Percentiles rank a stretch among this genome's conserved stretches.
phyloP scores from a whole-genome alignment of 2,797 vertebrate genomes.

The Periparus ater region DNA sequence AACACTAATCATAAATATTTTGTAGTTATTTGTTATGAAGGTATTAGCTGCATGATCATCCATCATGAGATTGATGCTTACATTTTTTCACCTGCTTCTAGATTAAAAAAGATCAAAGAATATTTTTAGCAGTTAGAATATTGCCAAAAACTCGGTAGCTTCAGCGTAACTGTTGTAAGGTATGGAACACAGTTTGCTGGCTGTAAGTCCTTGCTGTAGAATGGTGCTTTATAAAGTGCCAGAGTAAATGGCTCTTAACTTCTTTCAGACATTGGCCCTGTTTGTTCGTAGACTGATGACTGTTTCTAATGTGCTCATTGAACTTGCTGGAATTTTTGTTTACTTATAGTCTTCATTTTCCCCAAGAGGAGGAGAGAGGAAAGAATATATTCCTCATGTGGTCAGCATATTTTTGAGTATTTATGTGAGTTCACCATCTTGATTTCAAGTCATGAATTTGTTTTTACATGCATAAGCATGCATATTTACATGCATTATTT shows the following conservation, averaged over 20 bases:
- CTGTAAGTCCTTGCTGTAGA: constrained; percentile 48
- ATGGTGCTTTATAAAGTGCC: constrained; percentile 61
- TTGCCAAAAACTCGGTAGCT: constrained; percentile 60
- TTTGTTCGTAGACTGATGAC: constrained; percentile 61
- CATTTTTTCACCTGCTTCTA: constrained; percentile 71
- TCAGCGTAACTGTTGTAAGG: constrained; percentile 65
- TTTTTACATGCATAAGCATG: constrained; percentile 84
- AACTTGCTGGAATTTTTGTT: constrained; percentile 76
- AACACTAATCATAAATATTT: constrained; percentile 34
- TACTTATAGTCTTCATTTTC: constrained; percentile 67
- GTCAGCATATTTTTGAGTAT: constrained; percentile 74
- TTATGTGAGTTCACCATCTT: constrained; percentile 80
- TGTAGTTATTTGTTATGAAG: constrained; percentile 47
- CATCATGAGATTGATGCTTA: constrained; percentile 71
- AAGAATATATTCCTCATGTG: constrained; percentile 73
- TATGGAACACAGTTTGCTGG: constrained; percentile 63
- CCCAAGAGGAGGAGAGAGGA: constrained; percentile 66
- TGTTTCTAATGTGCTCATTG: constrained; percentile 72
- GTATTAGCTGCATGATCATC: constrained; percentile 68
- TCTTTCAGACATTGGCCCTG: constrained; percentile 58
- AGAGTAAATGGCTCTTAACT: constrained; percentile 63
- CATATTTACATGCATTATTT: constrained; percentile 81
- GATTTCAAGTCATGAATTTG: constrained; percentile 81
- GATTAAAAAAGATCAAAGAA: constrained; percentile 63
- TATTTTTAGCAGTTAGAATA: constrained; percentile 67